These are phyloP conservation scores for Bos taurus DNA, from an alignment of 2,113 vertebrate species.

Conservation along the genomic window ARS-UCD2.0 NC_037346.1:30569501-30570000, in stretches of 20 bases:
- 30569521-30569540: background rate
- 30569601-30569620: background rate
- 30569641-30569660: background rate
- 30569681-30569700: background rate
- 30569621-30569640: background rate
- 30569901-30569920: too few species aligned
- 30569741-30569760: background rate
- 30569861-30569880: rapidly evolving
- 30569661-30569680: background rate
- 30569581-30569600: background rate
- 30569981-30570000: background rate
- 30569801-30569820: too few species aligned
- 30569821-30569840: too few species aligned
- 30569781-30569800: background rate
- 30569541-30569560: background rate
- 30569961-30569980: background rate
- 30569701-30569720: background rate
- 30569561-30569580: background rate
- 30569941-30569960: background rate
- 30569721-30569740: background rate
- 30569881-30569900: background rate
- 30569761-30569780: background rate
- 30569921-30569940: too few species aligned
- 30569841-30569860: background rate
- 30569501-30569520: background rate